These are phyloP conservation scores for Daboia siamensis DNA, from an alignment of 2,113 vertebrate species.

Conservation along the genomic window DNA sequence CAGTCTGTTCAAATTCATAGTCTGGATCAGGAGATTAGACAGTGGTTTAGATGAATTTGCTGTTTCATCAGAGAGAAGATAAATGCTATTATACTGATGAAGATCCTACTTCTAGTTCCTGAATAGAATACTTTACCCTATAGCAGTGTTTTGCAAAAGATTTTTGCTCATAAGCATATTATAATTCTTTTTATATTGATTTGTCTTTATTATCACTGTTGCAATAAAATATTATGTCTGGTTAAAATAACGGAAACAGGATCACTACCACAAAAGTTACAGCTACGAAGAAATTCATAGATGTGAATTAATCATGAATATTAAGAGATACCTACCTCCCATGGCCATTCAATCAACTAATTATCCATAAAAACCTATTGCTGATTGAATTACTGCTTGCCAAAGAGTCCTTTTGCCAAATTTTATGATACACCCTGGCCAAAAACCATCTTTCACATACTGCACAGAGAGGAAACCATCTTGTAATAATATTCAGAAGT, in stretches of 20 bases:
- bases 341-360: conserved; percentile 55
- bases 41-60: not conserved
- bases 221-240: conserved; percentile 9
- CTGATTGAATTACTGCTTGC: conserved; percentile 52
- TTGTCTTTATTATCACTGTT: conserved; percentile 29
- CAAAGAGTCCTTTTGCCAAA: conserved; percentile 51
- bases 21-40: not conserved
- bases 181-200: not conserved
- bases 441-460: conserved; percentile 45
- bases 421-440: conserved; percentile 14
- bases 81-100: conserved; percentile 27
- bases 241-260: conserved; percentile 15
- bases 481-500: conserved; percentile 42
- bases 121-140: not conserved
- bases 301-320: conserved; percentile 52
- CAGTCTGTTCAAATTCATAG: conserved; percentile 10
- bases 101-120: not conserved
- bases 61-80: not conserved
- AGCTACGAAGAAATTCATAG: conserved; percentile 52
- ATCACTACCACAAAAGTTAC: conserved; percentile 47
- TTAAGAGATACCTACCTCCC: conserved; percentile 41
- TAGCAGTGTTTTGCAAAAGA: not conserved
- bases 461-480: conserved; percentile 31
- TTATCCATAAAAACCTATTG: conserved; percentile 57
- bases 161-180: conserved; percentile 6